Conservation (phyloP, 2,113 vertebrate genomes). For the Fulmarus glacialis region DNA sequence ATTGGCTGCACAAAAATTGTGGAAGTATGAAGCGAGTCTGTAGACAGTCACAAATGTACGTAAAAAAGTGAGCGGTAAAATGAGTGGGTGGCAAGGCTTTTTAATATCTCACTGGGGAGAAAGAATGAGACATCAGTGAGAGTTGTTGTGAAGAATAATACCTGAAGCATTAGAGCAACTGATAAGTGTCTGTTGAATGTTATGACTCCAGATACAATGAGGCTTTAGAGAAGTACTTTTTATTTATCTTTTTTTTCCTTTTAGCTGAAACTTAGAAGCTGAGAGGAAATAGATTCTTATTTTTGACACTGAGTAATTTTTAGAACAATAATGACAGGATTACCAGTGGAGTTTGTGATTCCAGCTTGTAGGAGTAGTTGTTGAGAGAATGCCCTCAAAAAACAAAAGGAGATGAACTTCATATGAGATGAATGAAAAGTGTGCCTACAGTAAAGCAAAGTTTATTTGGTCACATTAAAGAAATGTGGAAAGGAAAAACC, state of each 20-base stretch:
- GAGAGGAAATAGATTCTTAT: not conserved
- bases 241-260: not conserved
- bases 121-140: not conserved
- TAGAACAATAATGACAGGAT: not conserved
- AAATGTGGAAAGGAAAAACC: not conserved
- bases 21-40: not conserved
- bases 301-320: slow-evolving; percentile 7
- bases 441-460: not conserved
- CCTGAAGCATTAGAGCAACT: not conserved
- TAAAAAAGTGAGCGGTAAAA: not conserved
- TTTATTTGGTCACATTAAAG: not conserved
- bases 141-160: slow-evolving; percentile 1
- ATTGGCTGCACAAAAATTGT: not conserved
- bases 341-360: not conserved
- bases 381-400: not conserved
- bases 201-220: not conserved
- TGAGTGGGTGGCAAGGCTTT: slow-evolving; percentile 11
- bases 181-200: not conserved
- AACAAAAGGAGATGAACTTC: not conserved
- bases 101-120: not conserved
- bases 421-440: accelerated
- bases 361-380: not conserved
- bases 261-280: not conserved
- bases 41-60: not conserved
- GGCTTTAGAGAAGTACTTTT: slow-evolving; percentile 13